Conservation (phyloP, 2,797 vertebrate species). For the Tapera naevia region DNA sequence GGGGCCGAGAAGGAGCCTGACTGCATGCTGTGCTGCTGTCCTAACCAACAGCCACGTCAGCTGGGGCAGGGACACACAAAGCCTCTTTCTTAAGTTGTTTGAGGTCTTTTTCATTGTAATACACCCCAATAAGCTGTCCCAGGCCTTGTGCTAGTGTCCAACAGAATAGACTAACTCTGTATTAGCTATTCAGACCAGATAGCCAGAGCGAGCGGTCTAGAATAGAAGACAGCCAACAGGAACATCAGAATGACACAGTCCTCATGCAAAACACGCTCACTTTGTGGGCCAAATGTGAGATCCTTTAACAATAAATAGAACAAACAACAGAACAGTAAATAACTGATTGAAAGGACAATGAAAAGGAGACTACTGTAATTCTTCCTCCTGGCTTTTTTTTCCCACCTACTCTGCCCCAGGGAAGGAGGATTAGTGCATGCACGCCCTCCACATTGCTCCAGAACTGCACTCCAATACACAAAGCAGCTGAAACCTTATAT, state of each 20-base stretch:
- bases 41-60: neutral
- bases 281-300: neutral
- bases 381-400: neutral
- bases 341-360: neutral
- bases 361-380: neutral
- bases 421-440: neutral
- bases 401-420: neutral
- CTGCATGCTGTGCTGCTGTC: neutral
- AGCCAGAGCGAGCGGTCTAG: neutral
- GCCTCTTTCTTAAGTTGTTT: neutral
- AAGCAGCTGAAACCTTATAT: neutral
- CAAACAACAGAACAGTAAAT: conserved; percentile 11
- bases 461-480: neutral
- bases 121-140: neutral
- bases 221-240: neutral
- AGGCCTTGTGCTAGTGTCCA: neutral
- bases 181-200: neutral
- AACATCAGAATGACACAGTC: neutral
- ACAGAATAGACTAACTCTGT: neutral
- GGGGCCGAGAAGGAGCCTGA: neutral
- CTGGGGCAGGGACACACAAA: neutral
- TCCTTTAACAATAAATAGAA: neutral
- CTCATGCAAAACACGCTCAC: neutral
- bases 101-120: neutral
- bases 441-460: neutral